Evolutionary conservation across 2,113 vertebrate species (phyloP), one percentile per base, ranked within the genome.

Genomic region (Excalfactoria chinensis): DNA sequence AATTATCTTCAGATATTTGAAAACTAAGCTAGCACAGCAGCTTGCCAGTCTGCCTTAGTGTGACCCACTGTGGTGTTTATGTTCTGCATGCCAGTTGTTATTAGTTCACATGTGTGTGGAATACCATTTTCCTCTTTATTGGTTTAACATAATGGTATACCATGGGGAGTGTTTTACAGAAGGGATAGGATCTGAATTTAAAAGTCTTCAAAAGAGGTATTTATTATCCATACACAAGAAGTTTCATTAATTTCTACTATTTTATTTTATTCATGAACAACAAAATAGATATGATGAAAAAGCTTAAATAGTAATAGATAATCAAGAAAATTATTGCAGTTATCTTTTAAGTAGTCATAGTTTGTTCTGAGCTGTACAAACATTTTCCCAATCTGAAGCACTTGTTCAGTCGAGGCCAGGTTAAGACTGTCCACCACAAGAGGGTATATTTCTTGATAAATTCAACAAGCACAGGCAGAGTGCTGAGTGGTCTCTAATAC

Each of bases 11-110:
- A 93, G 84, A 58, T 83, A 85, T 95, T 96, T 92, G 92, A 88
- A 96, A 97, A 96, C 81, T 75, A 94, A 95, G 93, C 86, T 93
- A 92, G 81, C 96, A 91, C 89, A 95, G 89, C 85, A 80, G 88
- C 92, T 95, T 97, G 93, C 95, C 90, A 84, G 86, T 72, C 88
- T 81, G 88, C 69, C 85, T 77, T 46, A 93, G 58, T 75, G 83
- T 77, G 94, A 93, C 87, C 94, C 85, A 94, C 93, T 93, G 94
- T 77, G 89, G 93, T 93, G 93, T 96, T 97, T 93, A 90, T 95
- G 96, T 96, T 96, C 96, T 95, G 96, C 92, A 89, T 95, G 94
- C 93, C 95, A 86, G 91, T 96, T 96, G 96, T 96, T 96, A 97
- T 97, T 97, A 97, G 91, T 75, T 95, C 88, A 94, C 74, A 76